phyloP scores from a whole-genome alignment of 1,140 invertebrate genomes.

The Musca vetustissima region DNA sequence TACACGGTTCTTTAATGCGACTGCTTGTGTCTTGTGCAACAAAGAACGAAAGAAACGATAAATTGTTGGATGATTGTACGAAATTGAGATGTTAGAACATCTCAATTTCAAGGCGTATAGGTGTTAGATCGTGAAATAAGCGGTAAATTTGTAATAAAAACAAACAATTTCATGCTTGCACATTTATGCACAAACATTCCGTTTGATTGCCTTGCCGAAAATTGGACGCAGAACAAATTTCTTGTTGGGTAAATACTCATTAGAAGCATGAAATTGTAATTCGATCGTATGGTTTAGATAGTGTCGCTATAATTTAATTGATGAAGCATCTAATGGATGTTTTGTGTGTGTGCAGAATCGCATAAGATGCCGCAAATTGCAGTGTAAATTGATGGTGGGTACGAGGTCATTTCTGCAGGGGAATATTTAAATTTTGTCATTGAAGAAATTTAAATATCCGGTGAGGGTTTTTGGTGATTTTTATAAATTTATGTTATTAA shows the following conservation, averaged over 20 bases:
- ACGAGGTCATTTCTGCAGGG: no score
- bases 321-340: no score
- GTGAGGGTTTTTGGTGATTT: no score
- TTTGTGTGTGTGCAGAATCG: no score
- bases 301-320: neutral
- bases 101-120: constrained; percentile 14
- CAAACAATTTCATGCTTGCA: constrained; percentile 8
- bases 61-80: neutral
- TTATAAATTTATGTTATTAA: no score
- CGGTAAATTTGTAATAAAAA: constrained; percentile 13
- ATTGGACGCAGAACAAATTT: constrained; percentile 1
- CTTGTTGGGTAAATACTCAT: constrained; percentile 7
- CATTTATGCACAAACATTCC: neutral
- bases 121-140: constrained; percentile 7
- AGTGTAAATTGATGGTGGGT: no score
- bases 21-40: neutral
- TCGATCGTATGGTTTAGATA: neutral
- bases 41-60: neutral
- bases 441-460: no score
- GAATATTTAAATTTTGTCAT: no score
- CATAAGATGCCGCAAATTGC: no score
- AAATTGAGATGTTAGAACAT: neutral
- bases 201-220: neutral
- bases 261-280: constrained; percentile 7
- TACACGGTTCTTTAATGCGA: constrained; percentile 8